These are phyloP conservation scores for Delphinus delphis DNA, from an alignment of 2,113 vertebrate genomes.

Conservation along the genomic window DNA sequence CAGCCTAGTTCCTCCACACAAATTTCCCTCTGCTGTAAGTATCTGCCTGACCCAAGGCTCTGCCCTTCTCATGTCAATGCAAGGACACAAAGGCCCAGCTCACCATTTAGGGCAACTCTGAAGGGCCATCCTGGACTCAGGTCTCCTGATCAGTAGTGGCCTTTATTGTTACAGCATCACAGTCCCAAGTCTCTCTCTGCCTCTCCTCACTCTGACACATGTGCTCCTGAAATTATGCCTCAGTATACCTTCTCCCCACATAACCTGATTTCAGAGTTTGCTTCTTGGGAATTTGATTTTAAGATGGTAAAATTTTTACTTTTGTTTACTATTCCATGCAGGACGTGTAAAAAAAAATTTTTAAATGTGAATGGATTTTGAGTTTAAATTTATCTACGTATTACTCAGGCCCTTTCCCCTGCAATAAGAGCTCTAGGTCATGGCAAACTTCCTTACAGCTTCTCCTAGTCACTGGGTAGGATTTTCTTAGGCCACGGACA, in stretches of 20 bases:
- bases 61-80: neutral
- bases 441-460: neutral
- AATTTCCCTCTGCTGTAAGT: neutral
- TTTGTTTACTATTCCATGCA: neutral
- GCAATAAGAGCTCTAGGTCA: neutral
- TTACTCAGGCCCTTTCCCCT: neutral
- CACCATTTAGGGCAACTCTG: neutral
- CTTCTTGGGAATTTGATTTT: neutral
- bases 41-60: neutral
- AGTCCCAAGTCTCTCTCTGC: neutral
- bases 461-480: neutral
- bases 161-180: neutral
- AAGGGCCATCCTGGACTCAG: neutral
- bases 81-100: neutral
- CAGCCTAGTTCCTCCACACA: neutral
- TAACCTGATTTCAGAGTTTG: neutral
- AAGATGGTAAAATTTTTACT: neutral
- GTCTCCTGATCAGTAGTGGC: neutral
- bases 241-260: neutral
- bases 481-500: neutral
- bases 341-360: neutral
- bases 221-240: neutral
- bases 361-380: neutral
- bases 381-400: neutral
- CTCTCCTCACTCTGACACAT: neutral